Evolutionary conservation across 2,113 vertebrate species (phyloP).

Genomic region (Tetraodon nigroviridis): DNA sequence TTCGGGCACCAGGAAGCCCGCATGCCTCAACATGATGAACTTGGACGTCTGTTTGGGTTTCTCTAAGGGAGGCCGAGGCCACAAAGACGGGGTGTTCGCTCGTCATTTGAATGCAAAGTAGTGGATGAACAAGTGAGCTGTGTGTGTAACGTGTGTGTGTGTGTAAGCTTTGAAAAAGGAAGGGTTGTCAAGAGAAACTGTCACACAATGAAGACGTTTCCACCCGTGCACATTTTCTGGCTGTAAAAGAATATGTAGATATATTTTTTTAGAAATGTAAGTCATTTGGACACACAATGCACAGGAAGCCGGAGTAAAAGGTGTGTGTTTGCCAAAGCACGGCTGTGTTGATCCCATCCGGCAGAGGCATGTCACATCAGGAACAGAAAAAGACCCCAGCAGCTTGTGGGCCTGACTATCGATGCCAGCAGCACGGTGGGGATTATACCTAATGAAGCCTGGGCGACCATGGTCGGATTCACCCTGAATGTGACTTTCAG

Average conservation of each 20-base stretch:
- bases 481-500: constrained; percentile 3
- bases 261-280: constrained; percentile 11
- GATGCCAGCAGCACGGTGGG: constrained; percentile 68
- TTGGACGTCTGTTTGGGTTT: constrained; percentile 32
- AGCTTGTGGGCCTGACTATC: constrained; percentile 65
- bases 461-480: too few relatives aligned
- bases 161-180: constrained; percentile 57
- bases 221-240: constrained; percentile 22
- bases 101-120: constrained; percentile 78
- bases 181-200: constrained; percentile 63
- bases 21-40: constrained; percentile 37
- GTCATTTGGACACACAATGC: constrained; percentile 7
- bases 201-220: constrained; percentile 50
- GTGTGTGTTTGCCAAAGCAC: constrained; percentile 53
- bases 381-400: constrained; percentile 74
- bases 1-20: too few relatives aligned
- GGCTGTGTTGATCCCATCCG: constrained; percentile 45
- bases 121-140: constrained; percentile 71
- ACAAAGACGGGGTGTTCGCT: constrained; percentile 68
- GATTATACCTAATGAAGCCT: constrained; percentile 21
- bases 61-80: constrained; percentile 49
- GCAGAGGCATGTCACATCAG: constrained; percentile 71
- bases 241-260: constrained; percentile 10
- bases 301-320: constrained; percentile 53
- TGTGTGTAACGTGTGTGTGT: constrained; percentile 59